These are phyloP conservation scores for Notothenia rossii DNA, from an alignment of 2,113 vertebrate genomes.

Conservation along the genomic window DNA sequence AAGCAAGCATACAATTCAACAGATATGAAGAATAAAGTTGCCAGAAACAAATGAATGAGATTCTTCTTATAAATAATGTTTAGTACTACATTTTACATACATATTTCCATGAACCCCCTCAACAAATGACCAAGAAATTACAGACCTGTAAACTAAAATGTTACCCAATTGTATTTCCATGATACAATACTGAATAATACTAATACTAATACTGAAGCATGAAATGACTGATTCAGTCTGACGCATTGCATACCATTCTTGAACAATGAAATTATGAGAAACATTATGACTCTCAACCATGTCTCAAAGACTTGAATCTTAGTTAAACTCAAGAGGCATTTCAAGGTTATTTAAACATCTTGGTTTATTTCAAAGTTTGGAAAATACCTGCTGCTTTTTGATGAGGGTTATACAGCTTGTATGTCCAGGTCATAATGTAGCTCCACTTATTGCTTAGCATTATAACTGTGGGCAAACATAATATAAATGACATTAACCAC, in stretches of 20 bases:
- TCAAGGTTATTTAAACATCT: conserved; percentile 18
- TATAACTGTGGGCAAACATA: conserved; percentile 25
- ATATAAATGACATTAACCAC: conserved; percentile 51
- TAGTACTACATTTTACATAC: conserved; percentile 19
- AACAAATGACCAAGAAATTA: neutral
- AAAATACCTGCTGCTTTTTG: conserved; percentile 1
- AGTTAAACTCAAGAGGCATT: neutral
- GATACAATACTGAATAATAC: too few relatives aligned
- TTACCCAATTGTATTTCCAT: neutral
- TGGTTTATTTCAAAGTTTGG: neutral
- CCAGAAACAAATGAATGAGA: neutral
- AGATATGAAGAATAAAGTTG: conserved; percentile 7
- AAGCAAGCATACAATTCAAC: neutral
- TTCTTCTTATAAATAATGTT: neutral
- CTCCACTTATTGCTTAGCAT: conserved; percentile 16
- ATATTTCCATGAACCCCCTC: neutral
- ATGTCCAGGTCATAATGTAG: conserved; percentile 26
- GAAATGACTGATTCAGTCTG: too few relatives aligned
- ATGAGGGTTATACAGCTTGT: conserved; percentile 18
- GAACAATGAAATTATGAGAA: neutral
- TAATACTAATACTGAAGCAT: too few relatives aligned
- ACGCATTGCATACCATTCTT: neutral
- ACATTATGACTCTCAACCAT: neutral
- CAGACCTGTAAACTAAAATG: neutral
- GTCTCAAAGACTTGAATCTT: neutral